phyloP scores from a whole-genome alignment of 2,888 invertebrate species.

The Cephus spinipes region DNA sequence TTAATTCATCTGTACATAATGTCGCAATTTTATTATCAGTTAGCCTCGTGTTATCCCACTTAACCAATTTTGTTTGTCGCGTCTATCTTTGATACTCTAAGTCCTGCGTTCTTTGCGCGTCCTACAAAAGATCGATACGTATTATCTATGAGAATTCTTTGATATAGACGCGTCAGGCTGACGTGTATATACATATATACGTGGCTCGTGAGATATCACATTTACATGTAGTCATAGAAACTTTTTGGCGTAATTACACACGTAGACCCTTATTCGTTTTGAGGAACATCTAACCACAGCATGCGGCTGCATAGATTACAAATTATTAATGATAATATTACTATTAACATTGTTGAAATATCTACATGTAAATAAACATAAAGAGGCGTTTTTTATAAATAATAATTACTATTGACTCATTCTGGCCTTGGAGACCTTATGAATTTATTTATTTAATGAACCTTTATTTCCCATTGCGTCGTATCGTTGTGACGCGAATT shows the following conservation, averaged over 20 bases:
- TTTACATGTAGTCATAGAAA: constrained; percentile 19
- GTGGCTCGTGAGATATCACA: constrained; percentile 21
- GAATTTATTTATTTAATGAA: neutral
- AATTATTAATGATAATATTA: constrained; percentile 49
- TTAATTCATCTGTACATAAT: neutral
- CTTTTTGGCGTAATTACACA: constrained; percentile 48
- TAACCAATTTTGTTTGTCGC: neutral
- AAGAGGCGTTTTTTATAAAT: constrained; percentile 60
- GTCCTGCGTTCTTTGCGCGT: neutral
- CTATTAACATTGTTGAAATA: constrained; percentile 57
- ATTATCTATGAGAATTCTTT: neutral
- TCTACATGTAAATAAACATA: constrained; percentile 63
- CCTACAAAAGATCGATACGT: neutral
- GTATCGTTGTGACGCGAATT: too few relatives aligned
- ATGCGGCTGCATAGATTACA: constrained; percentile 51
- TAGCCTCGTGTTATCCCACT: neutral
- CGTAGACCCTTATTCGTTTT: constrained; percentile 45
- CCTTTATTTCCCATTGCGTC: neutral
- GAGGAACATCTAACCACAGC: constrained; percentile 43
- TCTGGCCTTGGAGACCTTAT: neutral
- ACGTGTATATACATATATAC: constrained; percentile 13
- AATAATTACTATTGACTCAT: constrained; percentile 21
- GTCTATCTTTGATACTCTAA: neutral
- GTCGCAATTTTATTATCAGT: neutral
- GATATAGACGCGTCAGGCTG: neutral